Evolutionary conservation across 2,888 invertebrate species (phyloP).

Genomic region (Theretra japonica): DNA sequence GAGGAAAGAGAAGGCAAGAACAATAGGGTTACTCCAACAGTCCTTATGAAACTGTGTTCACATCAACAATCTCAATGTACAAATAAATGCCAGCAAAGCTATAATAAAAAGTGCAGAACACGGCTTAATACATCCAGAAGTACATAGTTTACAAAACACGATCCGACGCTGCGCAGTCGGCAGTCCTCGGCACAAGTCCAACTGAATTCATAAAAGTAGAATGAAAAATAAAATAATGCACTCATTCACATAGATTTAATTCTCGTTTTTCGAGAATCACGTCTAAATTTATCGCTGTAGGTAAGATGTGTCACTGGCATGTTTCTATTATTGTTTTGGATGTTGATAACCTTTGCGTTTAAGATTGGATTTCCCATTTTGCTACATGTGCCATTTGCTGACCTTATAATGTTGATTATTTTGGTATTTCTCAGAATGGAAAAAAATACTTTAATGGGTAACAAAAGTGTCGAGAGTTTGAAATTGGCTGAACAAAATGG

Average conservation of each 20-base stretch:
- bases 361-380: not conserved
- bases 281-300: slow-evolving; percentile 9
- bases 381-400: not conserved
- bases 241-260: slow-evolving; percentile 18
- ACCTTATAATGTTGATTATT: not conserved
- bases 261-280: slow-evolving; percentile 17
- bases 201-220: slow-evolving; percentile 19
- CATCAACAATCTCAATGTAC: too few relatives aligned
- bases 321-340: slow-evolving; percentile 8
- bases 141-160: slow-evolving; percentile 1
- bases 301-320: not conserved
- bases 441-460: too few relatives aligned
- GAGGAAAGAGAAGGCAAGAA: too few relatives aligned
- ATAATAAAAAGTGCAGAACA: not conserved
- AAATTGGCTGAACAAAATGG: too few relatives aligned
- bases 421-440: too few relatives aligned
- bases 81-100: too few relatives aligned
- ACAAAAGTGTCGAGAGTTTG: too few relatives aligned
- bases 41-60: too few relatives aligned
- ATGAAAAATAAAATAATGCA: slow-evolving; percentile 20
- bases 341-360: slow-evolving; percentile 11
- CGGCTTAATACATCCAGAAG: slow-evolving; percentile 1
- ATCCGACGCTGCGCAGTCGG: not conserved
- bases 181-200: slow-evolving; percentile 21
- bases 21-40: too few relatives aligned